Percentiles rank a stretch among this genome's conserved stretches.
Conservation (phyloP, 2,113 vertebrate species). For the Promerops cafer region DNA sequence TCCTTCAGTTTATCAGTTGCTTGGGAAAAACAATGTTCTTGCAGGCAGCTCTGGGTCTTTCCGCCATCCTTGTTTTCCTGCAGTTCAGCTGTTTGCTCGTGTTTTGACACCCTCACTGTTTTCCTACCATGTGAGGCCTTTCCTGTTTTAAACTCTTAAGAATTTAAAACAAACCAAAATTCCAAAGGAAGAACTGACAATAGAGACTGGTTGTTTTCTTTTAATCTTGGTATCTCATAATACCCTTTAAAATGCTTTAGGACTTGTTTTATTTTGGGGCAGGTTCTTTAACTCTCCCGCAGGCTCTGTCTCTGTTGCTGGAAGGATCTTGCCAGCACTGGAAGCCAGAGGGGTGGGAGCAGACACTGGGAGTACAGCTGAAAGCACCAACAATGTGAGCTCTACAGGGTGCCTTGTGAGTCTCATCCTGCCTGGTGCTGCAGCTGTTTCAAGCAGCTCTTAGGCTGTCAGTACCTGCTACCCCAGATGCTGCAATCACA, state of each 20-base stretch:
- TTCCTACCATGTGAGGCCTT: background rate
- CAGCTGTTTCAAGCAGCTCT: background rate
- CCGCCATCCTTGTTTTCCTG: background rate
- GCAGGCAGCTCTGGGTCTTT: background rate
- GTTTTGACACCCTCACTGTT: background rate
- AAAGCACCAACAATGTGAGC: fast-evolving
- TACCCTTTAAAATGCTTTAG: background rate
- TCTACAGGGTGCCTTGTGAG: fast-evolving
- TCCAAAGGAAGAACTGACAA: background rate
- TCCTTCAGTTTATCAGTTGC: background rate
- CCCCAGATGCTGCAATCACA: background rate
- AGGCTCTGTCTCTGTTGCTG: background rate
- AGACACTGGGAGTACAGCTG: background rate
- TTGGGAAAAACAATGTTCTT: background rate
- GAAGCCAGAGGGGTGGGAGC: background rate
- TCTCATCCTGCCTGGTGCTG: background rate
- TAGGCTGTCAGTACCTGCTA: background rate
- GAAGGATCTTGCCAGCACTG: fast-evolving
- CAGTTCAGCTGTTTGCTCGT: background rate
- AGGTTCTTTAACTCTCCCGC: background rate
- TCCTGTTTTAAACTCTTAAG: background rate
- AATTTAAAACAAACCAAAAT: background rate
- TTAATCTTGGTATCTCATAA: background rate
- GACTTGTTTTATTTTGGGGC: background rate
- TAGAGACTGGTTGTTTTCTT: background rate